A percentile compares a stretch with the other conserved stretches of the same genome.
Conservation (phyloP, 2,113 vertebrate species). For the Xyrauchen texanus region DNA sequence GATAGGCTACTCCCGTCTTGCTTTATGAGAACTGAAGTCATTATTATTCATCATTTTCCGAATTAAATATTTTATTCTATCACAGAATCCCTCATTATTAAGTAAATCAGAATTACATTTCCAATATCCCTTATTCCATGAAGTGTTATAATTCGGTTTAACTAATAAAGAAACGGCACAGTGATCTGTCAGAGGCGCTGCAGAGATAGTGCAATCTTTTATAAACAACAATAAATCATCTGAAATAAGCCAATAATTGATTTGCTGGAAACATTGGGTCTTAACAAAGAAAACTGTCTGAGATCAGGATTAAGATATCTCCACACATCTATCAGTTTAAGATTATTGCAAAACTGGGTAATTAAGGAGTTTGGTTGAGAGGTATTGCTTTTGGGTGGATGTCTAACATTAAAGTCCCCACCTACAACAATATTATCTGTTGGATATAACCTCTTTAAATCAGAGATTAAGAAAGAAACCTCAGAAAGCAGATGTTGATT, state of each 20-base stretch:
- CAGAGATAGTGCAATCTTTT: background rate
- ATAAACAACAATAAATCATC: background rate
- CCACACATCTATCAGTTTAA: slow-evolving; percentile 4
- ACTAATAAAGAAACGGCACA: too few relatives aligned
- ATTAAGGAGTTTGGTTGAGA: background rate
- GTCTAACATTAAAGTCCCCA: slow-evolving; percentile 15
- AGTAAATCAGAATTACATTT: background rate
- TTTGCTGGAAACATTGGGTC: too few relatives aligned
- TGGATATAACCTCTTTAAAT: slow-evolving; percentile 5
- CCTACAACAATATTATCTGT: slow-evolving; percentile 15
- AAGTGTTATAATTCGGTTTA: too few relatives aligned
- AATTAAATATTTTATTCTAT: background rate
- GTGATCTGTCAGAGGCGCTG: too few relatives aligned
- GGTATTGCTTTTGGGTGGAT: background rate
- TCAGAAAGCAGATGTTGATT: background rate
- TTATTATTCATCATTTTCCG: background rate
- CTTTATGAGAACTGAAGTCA: background rate
- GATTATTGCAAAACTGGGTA: background rate
- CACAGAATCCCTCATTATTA: too few relatives aligned
- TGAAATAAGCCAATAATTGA: too few relatives aligned
- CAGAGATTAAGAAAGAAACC: background rate
- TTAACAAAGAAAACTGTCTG: too few relatives aligned
- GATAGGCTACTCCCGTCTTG: background rate
- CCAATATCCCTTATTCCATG: background rate
- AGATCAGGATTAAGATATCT: too few relatives aligned